Conservation (phyloP, 2,797 vertebrate genomes). For the Podarcis lilfordi region DNA sequence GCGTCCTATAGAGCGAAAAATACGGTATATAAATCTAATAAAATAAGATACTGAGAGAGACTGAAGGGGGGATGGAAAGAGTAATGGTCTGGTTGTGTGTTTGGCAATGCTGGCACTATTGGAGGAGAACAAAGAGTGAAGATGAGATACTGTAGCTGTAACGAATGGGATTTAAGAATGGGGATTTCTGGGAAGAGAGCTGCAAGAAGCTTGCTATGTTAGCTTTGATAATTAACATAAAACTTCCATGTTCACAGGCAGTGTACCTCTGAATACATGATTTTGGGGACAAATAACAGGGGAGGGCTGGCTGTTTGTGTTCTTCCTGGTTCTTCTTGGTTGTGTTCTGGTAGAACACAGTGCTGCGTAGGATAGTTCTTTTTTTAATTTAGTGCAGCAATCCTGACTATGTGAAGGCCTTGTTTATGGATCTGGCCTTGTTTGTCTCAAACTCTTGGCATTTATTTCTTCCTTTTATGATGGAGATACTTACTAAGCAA, state of each 20-base stretch:
- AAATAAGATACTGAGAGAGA: neutral
- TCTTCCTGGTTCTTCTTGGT: neutral
- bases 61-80: neutral
- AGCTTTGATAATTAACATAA: neutral
- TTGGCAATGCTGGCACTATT: neutral
- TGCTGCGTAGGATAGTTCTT: no score
- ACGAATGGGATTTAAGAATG: no score
- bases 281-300: neutral
- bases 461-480: neutral
- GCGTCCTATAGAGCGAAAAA: no score
- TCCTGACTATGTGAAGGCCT: neutral
- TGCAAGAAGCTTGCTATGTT: neutral
- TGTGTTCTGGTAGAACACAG: neutral
- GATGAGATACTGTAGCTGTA: neutral
- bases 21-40: no score
- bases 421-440: neutral
- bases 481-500: neutral
- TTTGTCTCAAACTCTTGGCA: neutral
- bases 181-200: neutral
- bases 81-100: neutral
- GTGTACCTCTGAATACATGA: neutral
- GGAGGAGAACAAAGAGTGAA: neutral
- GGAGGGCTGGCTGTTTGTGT: neutral
- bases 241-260: neutral
- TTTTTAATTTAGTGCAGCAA: neutral